Evolutionary conservation across 2,888 invertebrate genomes (phyloP).

Genomic region (Rhagium mordax): DNA sequence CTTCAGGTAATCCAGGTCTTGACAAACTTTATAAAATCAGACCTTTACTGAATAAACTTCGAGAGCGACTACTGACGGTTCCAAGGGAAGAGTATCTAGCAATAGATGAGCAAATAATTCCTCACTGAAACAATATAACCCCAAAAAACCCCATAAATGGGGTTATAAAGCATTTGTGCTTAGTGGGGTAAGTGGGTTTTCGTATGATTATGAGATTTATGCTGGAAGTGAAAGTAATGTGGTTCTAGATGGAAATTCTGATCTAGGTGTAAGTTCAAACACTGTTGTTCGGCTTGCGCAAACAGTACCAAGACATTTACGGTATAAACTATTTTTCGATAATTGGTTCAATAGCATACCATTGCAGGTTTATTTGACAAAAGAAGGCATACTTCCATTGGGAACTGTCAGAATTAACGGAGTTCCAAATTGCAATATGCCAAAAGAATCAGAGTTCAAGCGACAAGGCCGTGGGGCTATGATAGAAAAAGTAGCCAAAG

Average conservation of each 20-base stretch:
- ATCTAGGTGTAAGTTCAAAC: neutral
- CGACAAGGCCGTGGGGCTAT: conserved; percentile 50
- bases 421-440: conserved; percentile 19
- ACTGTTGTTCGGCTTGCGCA: neutral
- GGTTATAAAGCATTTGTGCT: conserved; percentile 26
- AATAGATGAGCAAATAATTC: neutral
- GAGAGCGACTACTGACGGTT: too few relatives aligned
- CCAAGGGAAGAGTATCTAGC: too few relatives aligned
- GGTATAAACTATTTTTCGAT: conserved; percentile 52
- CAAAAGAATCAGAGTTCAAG: conserved; percentile 25
- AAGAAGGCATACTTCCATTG: conserved; percentile 48
- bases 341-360: conserved; percentile 57
- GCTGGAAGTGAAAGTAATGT: neutral
- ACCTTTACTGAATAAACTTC: too few relatives aligned
- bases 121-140: conserved; percentile 20
- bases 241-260: neutral
- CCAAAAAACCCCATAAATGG: conserved; percentile 24
- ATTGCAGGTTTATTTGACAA: conserved; percentile 47
- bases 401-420: conserved; percentile 45
- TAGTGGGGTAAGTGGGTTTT: conserved; percentile 22
- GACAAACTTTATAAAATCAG: too few relatives aligned
- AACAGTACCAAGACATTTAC: neutral
- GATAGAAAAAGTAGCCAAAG: conserved; percentile 36
- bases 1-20: too few relatives aligned
- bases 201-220: conserved; percentile 5